phyloP scores from a whole-genome alignment of 2,888 invertebrate species.

The Sesamia inferens region DNA sequence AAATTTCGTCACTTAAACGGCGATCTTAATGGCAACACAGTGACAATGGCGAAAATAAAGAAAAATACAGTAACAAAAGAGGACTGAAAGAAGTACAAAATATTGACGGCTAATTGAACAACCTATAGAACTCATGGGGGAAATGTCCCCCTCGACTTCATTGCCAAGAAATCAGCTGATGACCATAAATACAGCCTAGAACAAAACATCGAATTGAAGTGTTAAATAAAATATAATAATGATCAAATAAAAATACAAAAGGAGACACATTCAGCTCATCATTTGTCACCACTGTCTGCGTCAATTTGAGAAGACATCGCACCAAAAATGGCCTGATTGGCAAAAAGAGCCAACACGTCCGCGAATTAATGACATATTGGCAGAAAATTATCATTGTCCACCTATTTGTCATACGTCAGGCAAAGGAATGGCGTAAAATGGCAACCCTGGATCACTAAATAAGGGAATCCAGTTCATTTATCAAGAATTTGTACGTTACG shows the following conservation, averaged over 20 bases:
- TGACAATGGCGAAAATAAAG: not conserved
- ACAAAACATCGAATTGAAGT: slow-evolving; percentile 5
- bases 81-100: not conserved
- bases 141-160: not conserved
- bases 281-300: slow-evolving; percentile 42
- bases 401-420: slow-evolving; percentile 56
- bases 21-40: not conserved
- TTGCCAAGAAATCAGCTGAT: slow-evolving; percentile 28
- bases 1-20: not conserved
- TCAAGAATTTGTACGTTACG: slow-evolving; percentile 37
- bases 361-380: slow-evolving; percentile 53
- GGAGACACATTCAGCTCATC: slow-evolving; percentile 2
- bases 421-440: slow-evolving; percentile 37
- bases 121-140: too few species aligned
- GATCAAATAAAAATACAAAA: slow-evolving; percentile 35
- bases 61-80: not conserved
- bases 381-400: slow-evolving; percentile 55
- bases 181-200: slow-evolving; percentile 1
- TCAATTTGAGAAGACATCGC: slow-evolving; percentile 48
- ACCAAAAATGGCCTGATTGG: slow-evolving; percentile 51
- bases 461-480: slow-evolving; percentile 50
- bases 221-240: slow-evolving; percentile 26
- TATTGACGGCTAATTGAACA: not conserved
- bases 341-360: slow-evolving; percentile 40
- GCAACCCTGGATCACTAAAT: slow-evolving; percentile 42